These are phyloP conservation scores for Lasioglossum villosulum DNA, from an alignment of 2,888 invertebrate species.

Conservation along the genomic window DNA sequence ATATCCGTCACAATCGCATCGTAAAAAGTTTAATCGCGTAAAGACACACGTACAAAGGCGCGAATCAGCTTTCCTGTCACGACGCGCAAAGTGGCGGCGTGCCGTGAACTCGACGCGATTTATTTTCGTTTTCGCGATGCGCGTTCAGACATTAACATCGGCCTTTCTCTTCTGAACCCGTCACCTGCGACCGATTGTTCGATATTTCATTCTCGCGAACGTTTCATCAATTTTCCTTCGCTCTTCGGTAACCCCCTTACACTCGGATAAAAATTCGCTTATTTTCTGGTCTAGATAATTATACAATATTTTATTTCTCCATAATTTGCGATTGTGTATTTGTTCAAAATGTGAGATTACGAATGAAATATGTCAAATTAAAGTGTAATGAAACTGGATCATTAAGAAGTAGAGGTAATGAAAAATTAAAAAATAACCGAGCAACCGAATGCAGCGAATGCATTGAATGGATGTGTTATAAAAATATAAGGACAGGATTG, in stretches of 20 bases:
- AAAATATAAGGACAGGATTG: not conserved
- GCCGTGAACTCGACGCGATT: slow-evolving; percentile 39
- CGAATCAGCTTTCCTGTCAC: slow-evolving; percentile 55
- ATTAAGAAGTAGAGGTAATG: not conserved
- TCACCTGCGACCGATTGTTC: not conserved
- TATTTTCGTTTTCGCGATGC: slow-evolving; percentile 46
- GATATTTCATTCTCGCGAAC: not conserved
- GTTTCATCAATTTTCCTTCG: not conserved
- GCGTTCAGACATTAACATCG: slow-evolving; percentile 39
- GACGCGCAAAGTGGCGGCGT: slow-evolving; percentile 39
- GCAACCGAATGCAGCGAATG: not conserved
- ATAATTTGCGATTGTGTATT: no score
- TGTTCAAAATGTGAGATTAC: not conserved
- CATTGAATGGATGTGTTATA: not conserved
- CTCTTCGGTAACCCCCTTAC: not conserved
- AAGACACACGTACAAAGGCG: slow-evolving; percentile 42
- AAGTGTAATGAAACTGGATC: not conserved
- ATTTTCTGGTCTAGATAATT: not conserved
- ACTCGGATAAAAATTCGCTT: not conserved
- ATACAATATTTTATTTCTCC: not conserved
- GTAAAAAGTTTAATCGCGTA: slow-evolving; percentile 59
- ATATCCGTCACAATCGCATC: slow-evolving; percentile 28
- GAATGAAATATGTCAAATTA: not conserved
- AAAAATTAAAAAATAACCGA: not conserved
- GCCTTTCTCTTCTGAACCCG: slow-evolving; percentile 19